phyloP scores from a whole-genome alignment of 2,113 vertebrate species.

The Lagopus leucura region DNA sequence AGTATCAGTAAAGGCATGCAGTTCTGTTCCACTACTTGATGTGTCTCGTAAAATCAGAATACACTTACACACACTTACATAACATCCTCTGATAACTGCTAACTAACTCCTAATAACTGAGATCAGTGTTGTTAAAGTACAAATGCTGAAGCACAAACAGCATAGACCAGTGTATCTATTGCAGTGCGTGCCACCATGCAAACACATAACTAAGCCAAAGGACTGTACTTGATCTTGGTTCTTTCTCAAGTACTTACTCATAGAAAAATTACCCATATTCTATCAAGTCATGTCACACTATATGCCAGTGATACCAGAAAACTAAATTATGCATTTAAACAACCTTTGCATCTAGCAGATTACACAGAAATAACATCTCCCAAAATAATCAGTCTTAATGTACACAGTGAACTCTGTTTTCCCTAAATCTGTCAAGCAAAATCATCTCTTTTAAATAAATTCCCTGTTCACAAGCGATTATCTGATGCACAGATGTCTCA shows the following conservation, averaged over 20 bases:
- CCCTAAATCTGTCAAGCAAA: neutral
- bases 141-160: neutral
- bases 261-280: neutral
- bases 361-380: neutral
- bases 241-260: neutral
- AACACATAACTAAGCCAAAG: neutral
- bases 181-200: neutral
- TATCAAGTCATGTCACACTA: neutral
- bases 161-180: neutral
- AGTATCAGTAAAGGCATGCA: neutral
- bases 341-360: neutral
- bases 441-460: neutral
- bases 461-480: neutral
- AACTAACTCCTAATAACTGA: neutral
- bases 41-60: neutral
- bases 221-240: neutral
- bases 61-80: accelerated
- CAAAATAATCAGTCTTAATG: neutral
- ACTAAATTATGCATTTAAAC: neutral
- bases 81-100: neutral
- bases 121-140: neutral
- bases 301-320: neutral
- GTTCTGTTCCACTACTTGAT: neutral
- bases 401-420: constrained; percentile 3
- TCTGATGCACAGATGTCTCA: constrained; percentile 25